Conservation (phyloP, 2,888 invertebrate species). For the Scaptomyza caliginosa region DNA sequence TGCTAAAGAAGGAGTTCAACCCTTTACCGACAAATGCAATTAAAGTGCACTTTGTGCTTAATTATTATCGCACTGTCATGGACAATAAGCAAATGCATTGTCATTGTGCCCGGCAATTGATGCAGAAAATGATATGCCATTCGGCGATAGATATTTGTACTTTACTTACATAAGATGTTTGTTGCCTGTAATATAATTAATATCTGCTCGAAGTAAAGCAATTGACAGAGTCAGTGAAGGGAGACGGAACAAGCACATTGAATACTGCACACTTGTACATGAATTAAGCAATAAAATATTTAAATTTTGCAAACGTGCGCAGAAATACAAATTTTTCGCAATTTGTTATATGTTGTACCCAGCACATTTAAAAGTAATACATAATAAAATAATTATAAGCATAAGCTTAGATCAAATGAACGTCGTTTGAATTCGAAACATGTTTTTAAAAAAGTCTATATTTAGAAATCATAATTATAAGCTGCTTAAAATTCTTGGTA, state of each 20-base stretch:
- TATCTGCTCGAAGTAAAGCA: conserved; percentile 12
- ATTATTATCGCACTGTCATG: conserved; percentile 28
- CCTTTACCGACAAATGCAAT: conserved; percentile 11
- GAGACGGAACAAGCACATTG: conserved; percentile 1
- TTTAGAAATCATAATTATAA: no score
- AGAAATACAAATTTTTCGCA: neutral
- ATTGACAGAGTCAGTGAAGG: neutral
- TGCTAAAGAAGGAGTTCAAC: conserved; percentile 8
- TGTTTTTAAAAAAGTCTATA: no score
- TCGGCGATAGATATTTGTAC: neutral
- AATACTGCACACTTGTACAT: conserved; percentile 6
- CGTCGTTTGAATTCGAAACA: no score
- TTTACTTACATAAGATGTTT: conserved; percentile 9
- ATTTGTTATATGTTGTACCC: neutral
- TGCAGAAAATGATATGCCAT: conserved; percentile 62
- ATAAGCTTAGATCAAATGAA: no score
- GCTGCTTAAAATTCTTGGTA: neutral
- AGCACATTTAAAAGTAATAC: neutral
- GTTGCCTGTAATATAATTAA: conserved; percentile 41
- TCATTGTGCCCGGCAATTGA: conserved; percentile 38
- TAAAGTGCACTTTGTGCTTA: conserved; percentile 38
- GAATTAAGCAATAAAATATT: conserved; percentile 48
- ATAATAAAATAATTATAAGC: no score
- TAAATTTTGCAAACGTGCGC: conserved; percentile 35
- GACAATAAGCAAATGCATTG: conserved; percentile 25